phyloP scores from a whole-genome alignment of 1,140 invertebrate species.

The Aradophagus sp. region DNA sequence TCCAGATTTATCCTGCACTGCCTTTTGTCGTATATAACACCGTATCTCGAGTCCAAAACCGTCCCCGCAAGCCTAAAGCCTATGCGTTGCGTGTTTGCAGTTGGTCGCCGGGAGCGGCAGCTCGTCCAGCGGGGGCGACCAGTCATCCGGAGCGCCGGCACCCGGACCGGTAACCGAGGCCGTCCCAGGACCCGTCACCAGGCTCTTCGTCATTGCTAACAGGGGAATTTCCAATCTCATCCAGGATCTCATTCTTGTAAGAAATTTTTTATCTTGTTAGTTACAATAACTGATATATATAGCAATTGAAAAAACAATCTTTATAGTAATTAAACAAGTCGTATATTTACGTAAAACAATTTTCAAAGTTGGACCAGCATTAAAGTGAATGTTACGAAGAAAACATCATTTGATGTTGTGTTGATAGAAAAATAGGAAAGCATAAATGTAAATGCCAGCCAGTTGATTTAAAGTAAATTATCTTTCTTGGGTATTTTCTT shows the following conservation, averaged over 20 bases:
- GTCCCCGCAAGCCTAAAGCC: constrained; percentile 30
- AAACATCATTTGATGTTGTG: too few species aligned
- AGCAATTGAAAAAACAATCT: too few species aligned
- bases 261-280: too few species aligned
- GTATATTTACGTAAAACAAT: too few species aligned
- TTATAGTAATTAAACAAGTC: too few species aligned
- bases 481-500: too few species aligned
- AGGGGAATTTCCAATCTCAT: constrained; percentile 87
- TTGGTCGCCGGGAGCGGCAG: constrained; percentile 79
- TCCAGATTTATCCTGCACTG: constrained; percentile 60
- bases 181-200: constrained; percentile 88
- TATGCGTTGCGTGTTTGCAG: constrained; percentile 73
- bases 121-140: constrained; percentile 77
- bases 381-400: too few species aligned
- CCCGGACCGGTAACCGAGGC: constrained; percentile 81
- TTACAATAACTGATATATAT: too few species aligned
- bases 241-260: constrained; percentile 88
- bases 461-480: too few species aligned
- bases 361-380: too few species aligned
- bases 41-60: constrained; percentile 9
- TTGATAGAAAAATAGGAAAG: too few species aligned
- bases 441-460: too few species aligned
- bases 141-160: constrained; percentile 74
- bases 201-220: constrained; percentile 88
- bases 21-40: constrained; percentile 53